Evolutionary conservation across 2,797 vertebrate genomes (phyloP).

Genomic region (Sebastes taczanowskii): DNA sequence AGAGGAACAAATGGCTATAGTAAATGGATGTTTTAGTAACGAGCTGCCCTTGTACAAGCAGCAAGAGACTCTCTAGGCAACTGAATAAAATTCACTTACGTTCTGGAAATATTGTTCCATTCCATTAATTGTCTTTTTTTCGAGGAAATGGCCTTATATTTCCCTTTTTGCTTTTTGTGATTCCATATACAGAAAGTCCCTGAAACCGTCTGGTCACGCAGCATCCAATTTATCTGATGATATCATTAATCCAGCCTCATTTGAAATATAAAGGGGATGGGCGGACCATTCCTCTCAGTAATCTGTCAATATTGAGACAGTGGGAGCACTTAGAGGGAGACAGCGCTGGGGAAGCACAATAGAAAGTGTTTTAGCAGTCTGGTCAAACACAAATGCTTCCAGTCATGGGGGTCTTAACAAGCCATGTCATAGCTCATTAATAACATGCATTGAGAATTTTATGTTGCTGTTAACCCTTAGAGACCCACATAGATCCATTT

Average conservation of each 20-base stretch:
- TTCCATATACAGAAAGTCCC: background rate
- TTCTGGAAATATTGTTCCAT: background rate
- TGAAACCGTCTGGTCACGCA: background rate
- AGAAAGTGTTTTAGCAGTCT: conserved; percentile 18
- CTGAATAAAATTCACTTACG: background rate
- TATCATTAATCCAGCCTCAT: conserved; percentile 42
- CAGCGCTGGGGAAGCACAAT: conserved; percentile 22
- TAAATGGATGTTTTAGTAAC: conserved; percentile 8
- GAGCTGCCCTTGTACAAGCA: background rate
- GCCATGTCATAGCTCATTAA: background rate
- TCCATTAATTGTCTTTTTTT: background rate
- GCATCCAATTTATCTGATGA: conserved; percentile 31
- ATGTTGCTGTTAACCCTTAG: background rate
- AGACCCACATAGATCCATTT: too few relatives aligned
- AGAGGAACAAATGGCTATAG: conserved; percentile 1
- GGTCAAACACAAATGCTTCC: background rate
- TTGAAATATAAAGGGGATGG: conserved; percentile 40
- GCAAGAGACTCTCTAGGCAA: background rate
- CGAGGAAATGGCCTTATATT: background rate
- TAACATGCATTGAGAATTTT: conserved; percentile 6
- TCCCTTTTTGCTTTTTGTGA: background rate
- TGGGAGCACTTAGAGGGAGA: conserved; percentile 47
- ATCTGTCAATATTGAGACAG: conserved; percentile 47
- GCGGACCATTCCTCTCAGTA: background rate
- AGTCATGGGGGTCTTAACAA: conserved; percentile 12